Conservation (phyloP, 2,888 invertebrate species). For the Callyntrura sp. region DNA sequence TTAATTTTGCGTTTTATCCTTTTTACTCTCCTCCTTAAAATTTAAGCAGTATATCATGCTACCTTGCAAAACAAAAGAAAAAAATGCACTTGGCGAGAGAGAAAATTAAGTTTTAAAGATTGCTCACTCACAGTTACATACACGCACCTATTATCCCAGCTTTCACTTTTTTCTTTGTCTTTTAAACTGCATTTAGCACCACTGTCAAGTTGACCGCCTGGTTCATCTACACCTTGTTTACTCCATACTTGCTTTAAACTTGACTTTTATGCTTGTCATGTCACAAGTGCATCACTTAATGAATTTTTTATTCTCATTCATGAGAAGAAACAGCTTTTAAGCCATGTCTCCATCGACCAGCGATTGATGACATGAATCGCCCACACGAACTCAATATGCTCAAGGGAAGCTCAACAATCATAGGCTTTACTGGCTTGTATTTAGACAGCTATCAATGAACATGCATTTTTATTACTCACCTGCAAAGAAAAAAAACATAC, state of each 20-base stretch:
- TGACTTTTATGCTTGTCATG: conserved; percentile 21
- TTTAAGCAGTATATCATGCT: neutral
- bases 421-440: neutral
- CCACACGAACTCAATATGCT: conserved; percentile 19
- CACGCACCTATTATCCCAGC: conserved; percentile 8
- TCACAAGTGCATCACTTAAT: conserved; percentile 7
- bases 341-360: conserved; percentile 11
- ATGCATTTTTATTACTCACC: neutral
- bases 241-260: neutral
- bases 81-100: neutral
- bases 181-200: conserved; percentile 20
- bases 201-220: too few species aligned
- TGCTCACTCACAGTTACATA: too few species aligned
- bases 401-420: neutral
- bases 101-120: conserved; percentile 6
- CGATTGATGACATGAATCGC: neutral
- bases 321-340: neutral
- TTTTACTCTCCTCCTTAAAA: neutral
- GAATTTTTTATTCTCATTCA: neutral
- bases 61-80: neutral
- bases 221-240: neutral
- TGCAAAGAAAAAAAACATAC: too few species aligned
- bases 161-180: conserved; percentile 46
- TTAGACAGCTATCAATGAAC: conserved; percentile 27
- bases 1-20: neutral